Evolutionary conservation across 1,140 invertebrate genomes (phyloP), one percentile per base, ranked within the genome.

Genomic region (Drosophila erecta): DNA sequence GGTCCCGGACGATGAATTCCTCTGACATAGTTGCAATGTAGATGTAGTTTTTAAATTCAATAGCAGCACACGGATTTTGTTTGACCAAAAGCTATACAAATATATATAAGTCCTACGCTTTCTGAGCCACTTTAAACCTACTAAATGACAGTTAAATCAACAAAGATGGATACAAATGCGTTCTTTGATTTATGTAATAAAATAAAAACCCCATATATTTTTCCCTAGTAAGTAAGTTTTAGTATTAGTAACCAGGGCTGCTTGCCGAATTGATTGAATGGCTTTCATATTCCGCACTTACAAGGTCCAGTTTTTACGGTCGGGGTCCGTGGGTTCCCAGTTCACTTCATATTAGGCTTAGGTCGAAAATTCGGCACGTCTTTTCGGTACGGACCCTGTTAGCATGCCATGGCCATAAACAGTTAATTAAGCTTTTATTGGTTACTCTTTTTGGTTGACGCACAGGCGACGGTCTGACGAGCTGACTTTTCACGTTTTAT

Each of bases 381-480:
- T 35, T 33, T 35, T 35, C 30, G 71, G 59, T 60, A 44, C 56
- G 57, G 60, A 24, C 30, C 61, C 79, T 65, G 79, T 87, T 79
- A 87, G 79, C 83, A 86, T 89, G 84, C 79, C 75, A 87, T 89
- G 84, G 80, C 80, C 67, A 84, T 89, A 89, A 89, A 89, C 84
- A 89, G 84, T 89, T 89, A 89, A 89, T 89, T 89, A 89, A 89
- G 85, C 85, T 89, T 89, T 89, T 89, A 89, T 89, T 89, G 84
- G 84, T 78, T 77, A 84, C 80, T 89, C 84, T 80, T 83, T 90
- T 84, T 87, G 76, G 74, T 76, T 64, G 49, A 50, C 44, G 55
- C 56, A 70, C 50, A 43, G 41, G 40, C 41, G 27, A 38, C 37
- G 14, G 50, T 12, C 46, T 11, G 62, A 8, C 54, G 53, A 53